phyloP scores from a whole-genome alignment of 35 echinoderm and acorn worm species.

The Anneissia japonica region DNA sequence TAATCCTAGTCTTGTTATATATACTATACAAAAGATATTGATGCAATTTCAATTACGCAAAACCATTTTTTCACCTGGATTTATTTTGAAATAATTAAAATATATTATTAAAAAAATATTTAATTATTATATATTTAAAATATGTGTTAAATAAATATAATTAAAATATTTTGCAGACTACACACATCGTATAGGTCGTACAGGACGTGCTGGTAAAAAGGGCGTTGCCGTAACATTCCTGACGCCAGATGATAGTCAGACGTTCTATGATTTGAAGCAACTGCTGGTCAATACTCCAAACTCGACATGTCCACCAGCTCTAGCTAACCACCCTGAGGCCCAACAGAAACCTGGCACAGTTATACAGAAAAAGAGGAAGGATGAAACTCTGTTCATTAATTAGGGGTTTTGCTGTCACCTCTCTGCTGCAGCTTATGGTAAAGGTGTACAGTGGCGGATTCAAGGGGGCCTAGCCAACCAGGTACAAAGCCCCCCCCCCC shows the following conservation, averaged over 20 bases:
- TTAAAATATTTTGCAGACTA: conserved; percentile 72
- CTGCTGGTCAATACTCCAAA: conserved; percentile 44
- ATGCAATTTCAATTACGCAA: too few relatives aligned
- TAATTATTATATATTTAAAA: too few relatives aligned
- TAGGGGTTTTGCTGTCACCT: background rate
- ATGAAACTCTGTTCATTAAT: conserved; percentile 83
- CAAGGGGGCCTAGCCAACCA: too few relatives aligned
- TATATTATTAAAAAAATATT: too few relatives aligned
- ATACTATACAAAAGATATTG: too few relatives aligned
- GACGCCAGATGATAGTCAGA: conserved; percentile 62
- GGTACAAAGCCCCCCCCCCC: too few relatives aligned
- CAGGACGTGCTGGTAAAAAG: conserved; percentile 81
- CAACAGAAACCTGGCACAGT: conserved; percentile 97
- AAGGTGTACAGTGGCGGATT: too few relatives aligned
- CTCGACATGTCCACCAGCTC: conserved; percentile 78
- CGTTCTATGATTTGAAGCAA: conserved; percentile 90
- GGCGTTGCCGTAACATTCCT: conserved; percentile 87
- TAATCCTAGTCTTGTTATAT: background rate
- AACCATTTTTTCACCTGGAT: too few relatives aligned
- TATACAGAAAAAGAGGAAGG: conserved; percentile 77
- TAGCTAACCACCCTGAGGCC: conserved; percentile 88
- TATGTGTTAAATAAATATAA: too few relatives aligned
- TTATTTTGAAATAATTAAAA: too few relatives aligned
- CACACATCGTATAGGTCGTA: conserved; percentile 98
- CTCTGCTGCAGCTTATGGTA: too few relatives aligned